Percentiles rank a stretch among this genome's conserved stretches.
Conservation (phyloP, 2,888 invertebrate genomes). For the Megastigmus dorsalis region DNA sequence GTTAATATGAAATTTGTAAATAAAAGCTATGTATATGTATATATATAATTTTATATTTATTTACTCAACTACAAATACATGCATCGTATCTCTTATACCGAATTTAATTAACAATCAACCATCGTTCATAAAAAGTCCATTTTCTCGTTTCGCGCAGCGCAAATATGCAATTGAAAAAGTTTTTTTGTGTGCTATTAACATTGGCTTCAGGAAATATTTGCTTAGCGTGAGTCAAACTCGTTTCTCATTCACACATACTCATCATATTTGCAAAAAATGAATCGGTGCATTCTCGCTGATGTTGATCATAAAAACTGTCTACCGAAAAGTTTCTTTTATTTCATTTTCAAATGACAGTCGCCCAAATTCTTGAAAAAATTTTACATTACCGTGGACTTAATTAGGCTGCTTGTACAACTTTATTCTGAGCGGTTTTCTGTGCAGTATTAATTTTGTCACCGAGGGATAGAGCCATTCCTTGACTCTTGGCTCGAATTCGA, state of each 20-base stretch:
- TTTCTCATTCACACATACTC: slow-evolving; percentile 31
- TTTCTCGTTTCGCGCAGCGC: slow-evolving; percentile 27
- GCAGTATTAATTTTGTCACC: slow-evolving; percentile 98
- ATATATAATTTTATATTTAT: slow-evolving; percentile 56
- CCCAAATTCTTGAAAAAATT: slow-evolving; percentile 23
- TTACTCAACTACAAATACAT: slow-evolving; percentile 59
- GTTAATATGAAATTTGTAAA: slow-evolving; percentile 39
- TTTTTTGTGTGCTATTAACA: slow-evolving; percentile 42
- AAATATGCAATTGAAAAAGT: slow-evolving; percentile 22
- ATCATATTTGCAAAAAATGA: slow-evolving; percentile 35
- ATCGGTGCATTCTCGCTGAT: slow-evolving; percentile 19
- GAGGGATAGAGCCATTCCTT: slow-evolving; percentile 99
- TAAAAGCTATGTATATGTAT: slow-evolving; percentile 49
- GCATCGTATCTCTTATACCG: slow-evolving; percentile 44
- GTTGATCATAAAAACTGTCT: slow-evolving; percentile 37
- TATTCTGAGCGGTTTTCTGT: slow-evolving; percentile 80
- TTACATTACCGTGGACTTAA: slow-evolving; percentile 27
- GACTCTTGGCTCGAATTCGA: slow-evolving; percentile 97
- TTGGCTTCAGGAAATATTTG: slow-evolving; percentile 25
- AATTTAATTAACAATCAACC: slow-evolving; percentile 42
- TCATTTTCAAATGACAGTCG: slow-evolving; percentile 12
- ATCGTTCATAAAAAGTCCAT: slow-evolving; percentile 31
- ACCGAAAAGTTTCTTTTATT: slow-evolving; percentile 22
- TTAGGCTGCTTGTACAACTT: slow-evolving; percentile 71
- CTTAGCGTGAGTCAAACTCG: slow-evolving; percentile 20